A percentile compares a stretch with the other conserved stretches of the same genome.
These are phyloP conservation scores for Germaria angustata DNA, from an alignment of 2,888 invertebrate genomes.

Conservation along the genomic window DNA sequence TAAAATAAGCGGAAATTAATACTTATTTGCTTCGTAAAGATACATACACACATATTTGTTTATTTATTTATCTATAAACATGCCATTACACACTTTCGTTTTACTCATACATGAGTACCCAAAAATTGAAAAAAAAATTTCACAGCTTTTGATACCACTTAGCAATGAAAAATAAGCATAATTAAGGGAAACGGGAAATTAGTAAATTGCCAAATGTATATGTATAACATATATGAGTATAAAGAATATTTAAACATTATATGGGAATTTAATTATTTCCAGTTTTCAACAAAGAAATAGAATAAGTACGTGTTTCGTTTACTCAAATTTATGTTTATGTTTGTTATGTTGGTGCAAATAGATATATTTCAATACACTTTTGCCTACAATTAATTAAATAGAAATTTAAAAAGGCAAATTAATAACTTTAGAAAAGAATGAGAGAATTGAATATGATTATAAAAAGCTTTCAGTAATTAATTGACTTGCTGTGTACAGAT, in stretches of 20 bases:
- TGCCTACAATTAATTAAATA: no score
- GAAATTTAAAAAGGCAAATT: no score
- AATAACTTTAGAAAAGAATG: no score
- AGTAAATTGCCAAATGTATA: constrained; percentile 36
- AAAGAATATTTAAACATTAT: constrained; percentile 12
- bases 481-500: no score
- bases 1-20: constrained; percentile 52
- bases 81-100: neutral
- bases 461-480: no score
- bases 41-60: neutral
- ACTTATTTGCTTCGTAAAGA: constrained; percentile 13
- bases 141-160: neutral
- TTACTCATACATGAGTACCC: neutral
- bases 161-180: neutral
- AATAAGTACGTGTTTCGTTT: neutral
- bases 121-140: neutral
- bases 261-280: constrained; percentile 61
- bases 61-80: no score
- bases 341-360: no score
- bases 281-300: constrained; percentile 27
- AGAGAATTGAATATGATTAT: no score
- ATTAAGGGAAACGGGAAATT: constrained; percentile 59
- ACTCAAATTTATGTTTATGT: no score
- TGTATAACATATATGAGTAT: neutral
- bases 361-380: no score